Percentiles rank a stretch among this genome's conserved stretches.
Conservation (phyloP, 1,140 invertebrate genomes). For the Gryon sp. region DNA sequence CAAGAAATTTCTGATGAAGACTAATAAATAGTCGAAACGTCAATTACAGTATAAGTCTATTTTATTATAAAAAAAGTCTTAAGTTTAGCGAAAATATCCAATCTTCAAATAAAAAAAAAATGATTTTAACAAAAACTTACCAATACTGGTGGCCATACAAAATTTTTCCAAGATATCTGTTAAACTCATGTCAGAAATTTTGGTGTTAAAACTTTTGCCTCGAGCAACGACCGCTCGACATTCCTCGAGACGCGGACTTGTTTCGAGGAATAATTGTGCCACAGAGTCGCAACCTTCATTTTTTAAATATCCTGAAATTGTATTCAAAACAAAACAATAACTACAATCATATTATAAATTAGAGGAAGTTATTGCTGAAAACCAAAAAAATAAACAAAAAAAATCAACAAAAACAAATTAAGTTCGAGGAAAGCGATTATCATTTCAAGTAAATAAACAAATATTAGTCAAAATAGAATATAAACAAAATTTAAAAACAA, state of each 20-base stretch:
- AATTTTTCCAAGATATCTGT: slow-evolving; percentile 77
- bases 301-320: slow-evolving; percentile 75
- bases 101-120: background rate
- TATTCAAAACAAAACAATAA: slow-evolving; percentile 9
- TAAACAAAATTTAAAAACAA: too few species aligned
- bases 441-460: too few species aligned
- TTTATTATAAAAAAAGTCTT: too few species aligned
- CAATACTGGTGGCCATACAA: slow-evolving; percentile 68
- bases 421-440: background rate
- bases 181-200: slow-evolving; percentile 73
- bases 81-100: too few species aligned
- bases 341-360: background rate
- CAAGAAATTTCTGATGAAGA: too few species aligned
- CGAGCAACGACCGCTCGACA: slow-evolving; percentile 70
- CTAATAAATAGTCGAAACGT: too few species aligned
- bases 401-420: background rate
- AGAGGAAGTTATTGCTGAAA: too few species aligned
- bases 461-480: too few species aligned
- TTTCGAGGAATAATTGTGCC: slow-evolving; percentile 75
- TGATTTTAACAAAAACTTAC: slow-evolving; percentile 62
- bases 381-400: background rate
- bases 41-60: too few species aligned
- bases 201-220: slow-evolving; percentile 75
- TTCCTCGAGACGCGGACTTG: slow-evolving; percentile 76
- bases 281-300: slow-evolving; percentile 76